Percentiles rank a stretch among this genome's conserved stretches.
These are phyloP conservation scores for Neolamprologus multifasciatus DNA, from an alignment of 2,797 vertebrate genomes.

Conservation along the genomic window DNA sequence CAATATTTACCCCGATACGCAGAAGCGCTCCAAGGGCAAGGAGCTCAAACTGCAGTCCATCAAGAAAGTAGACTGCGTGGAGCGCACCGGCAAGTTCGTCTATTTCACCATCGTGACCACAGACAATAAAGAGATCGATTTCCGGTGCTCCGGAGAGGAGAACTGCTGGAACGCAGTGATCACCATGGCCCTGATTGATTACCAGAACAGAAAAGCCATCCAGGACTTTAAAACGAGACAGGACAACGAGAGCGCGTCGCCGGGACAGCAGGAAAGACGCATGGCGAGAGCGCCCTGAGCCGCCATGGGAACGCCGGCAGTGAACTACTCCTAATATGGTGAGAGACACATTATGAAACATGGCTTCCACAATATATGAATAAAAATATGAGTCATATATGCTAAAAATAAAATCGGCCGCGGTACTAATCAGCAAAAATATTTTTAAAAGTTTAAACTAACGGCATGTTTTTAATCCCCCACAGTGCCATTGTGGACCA, in stretches of 20 bases:
- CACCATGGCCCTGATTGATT: slow-evolving; percentile 93
- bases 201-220: slow-evolving; percentile 92
- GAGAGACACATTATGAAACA: slow-evolving; percentile 15
- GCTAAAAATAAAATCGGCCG: not conserved
- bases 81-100: slow-evolving; percentile 92
- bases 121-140: slow-evolving; percentile 94
- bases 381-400: not conserved
- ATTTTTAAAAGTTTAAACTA: not conserved
- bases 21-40: slow-evolving; percentile 83
- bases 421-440: not conserved
- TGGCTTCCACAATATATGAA: not conserved
- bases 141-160: slow-evolving; percentile 85
- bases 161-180: slow-evolving; percentile 94
- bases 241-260: slow-evolving; percentile 75
- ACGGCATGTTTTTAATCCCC: not conserved
- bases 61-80: slow-evolving; percentile 95
- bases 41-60: slow-evolving; percentile 91
- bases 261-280: slow-evolving; percentile 76
- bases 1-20: slow-evolving; percentile 83
- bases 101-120: slow-evolving; percentile 98
- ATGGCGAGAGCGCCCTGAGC: slow-evolving; percentile 79
- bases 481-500: slow-evolving; percentile 58
- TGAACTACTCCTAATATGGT: slow-evolving; percentile 59
- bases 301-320: not conserved
- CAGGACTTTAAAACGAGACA: slow-evolving; percentile 88